A percentile compares a stretch with the other conserved stretches of the same genome.
Evolutionary conservation across 2,888 invertebrate genomes (phyloP).

Genomic region (Machimus atricapillus): DNA sequence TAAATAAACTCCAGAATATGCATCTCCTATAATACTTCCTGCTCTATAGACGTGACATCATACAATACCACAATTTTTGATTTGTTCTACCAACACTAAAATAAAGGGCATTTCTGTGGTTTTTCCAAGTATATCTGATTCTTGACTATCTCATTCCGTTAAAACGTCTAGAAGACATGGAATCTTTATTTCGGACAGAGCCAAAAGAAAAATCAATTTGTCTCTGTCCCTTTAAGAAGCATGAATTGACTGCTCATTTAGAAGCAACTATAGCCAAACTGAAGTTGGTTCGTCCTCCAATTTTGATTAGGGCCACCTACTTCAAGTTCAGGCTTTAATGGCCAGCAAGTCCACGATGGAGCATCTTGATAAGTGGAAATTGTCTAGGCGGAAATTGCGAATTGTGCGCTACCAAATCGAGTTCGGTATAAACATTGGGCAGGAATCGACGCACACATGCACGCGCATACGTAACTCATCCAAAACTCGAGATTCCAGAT

Average conservation of each 20-base stretch:
- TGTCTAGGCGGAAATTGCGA: not conserved
- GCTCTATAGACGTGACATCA: too few relatives aligned
- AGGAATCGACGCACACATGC: not conserved
- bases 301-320: not conserved
- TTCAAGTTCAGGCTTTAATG: not conserved
- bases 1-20: too few relatives aligned
- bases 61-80: too few relatives aligned
- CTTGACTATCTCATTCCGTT: not conserved
- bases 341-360: not conserved
- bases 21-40: too few relatives aligned
- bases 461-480: not conserved
- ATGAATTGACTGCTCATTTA: not conserved
- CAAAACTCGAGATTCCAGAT: constrained; percentile 25
- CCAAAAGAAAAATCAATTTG: not conserved
- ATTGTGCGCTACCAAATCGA: not conserved
- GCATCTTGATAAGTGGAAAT: not conserved
- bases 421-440: not conserved
- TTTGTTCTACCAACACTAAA: too few relatives aligned
- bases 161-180: not conserved
- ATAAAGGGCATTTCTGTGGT: too few relatives aligned
- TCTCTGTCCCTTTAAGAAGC: not conserved
- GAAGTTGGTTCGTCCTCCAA: not conserved
- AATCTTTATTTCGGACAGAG: not conserved
- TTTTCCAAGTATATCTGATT: not conserved
- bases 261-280: not conserved